Evolutionary conservation across 2,888 invertebrate species (phyloP), one percentile per base, ranked within the genome.

Genomic region (Neoascia interrupta): DNA sequence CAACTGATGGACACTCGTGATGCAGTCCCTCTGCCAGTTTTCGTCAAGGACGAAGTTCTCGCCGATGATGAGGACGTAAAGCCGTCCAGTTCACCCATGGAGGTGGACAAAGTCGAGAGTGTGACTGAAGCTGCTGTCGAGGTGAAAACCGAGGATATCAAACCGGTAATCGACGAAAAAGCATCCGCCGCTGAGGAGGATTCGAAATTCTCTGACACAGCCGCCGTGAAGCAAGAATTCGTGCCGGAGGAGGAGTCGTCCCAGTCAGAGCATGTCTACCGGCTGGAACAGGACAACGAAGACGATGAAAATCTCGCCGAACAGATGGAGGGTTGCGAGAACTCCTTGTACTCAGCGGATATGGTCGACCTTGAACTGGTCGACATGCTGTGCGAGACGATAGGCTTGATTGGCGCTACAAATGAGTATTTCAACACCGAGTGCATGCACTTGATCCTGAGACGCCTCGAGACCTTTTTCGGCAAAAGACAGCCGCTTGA

Each of bases 391-490:
- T 88, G 88, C 64, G 82, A 84, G 28, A 87, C 88, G 0, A 84
- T 89, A 10, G 89, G 89, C 1, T 83, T 84, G 43, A 36, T 88
- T 66, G 84, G 86, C 2, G 84, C 83, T 0, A 83, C 84, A 6
- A 87, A 84, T 81, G 88, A 88, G 4, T 88, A 85, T 43, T 84
- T 88, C 56, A 87, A 88, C 47, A 83, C 82, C 0, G 88, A 88
- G 72, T 88, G 87, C 34, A 82, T 86, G 13, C 86, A 85, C 76
- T 69, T 85, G 11, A 85, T 88, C 1, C 81, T 83, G 31, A 82
- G 85, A 8, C 83, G 88, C 5, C 37, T 88, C 60, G 81, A 84
- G 10, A 83, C 84, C 15, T 88, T 88, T 66, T 88, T 87, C 34
- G 84, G 85, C 2, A 82, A 84, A 0, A 83, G 87, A 1, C 70